Base-by-base conservation (phyloP, 2,888 invertebrate genomes). In the Heliconius ismenius region DNA sequence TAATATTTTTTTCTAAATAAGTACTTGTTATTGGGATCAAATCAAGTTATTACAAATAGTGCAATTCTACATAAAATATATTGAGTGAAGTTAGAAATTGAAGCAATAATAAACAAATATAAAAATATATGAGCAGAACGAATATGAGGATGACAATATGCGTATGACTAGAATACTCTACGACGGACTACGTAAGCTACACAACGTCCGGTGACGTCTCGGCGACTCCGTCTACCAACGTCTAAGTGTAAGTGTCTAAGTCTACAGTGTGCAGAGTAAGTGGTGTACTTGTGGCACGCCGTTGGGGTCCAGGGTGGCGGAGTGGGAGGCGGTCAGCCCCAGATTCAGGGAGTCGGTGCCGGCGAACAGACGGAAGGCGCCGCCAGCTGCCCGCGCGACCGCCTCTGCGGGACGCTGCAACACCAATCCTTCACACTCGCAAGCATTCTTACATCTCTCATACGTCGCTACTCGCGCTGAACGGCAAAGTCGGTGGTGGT, bases 371-470 rank as follows among this genome's bases (percentile, higher is more conserved):
- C 97, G 95, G 95, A 96, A 97, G 86, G 97, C 96, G 86, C 96
- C 96, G 87, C 97, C 97, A 80, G 96, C 97, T 85, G 97, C 96
- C 89, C 97, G 95, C 86, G 97, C 97, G 94, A 97, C 96, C 90
- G 96, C 96, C 95, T 96, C 97, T 88, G 97, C 97, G 86, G 97
- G 96, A 90, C 95, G 96, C 97, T 97, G 94, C 82, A 91, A 92
- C 84, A 86, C 79, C 84, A 86, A 83, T 80, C 83, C 85, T 84
- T 82, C 86, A 82, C 83, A 84, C 83, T 86, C 86, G 86, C 83
- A 83, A 68, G 70, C 70, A 43, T 49, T 49, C 60, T 15, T 62
- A 54, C 63, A 18, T 24, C 69, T 49, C 15, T 43, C 36, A 60
- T 26, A 26, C 60, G 6, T 54, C n/a, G 9, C 67, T 67, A 24